phyloP scores from a whole-genome alignment of 2,113 vertebrate genomes.

The Alethe castanea region DNA sequence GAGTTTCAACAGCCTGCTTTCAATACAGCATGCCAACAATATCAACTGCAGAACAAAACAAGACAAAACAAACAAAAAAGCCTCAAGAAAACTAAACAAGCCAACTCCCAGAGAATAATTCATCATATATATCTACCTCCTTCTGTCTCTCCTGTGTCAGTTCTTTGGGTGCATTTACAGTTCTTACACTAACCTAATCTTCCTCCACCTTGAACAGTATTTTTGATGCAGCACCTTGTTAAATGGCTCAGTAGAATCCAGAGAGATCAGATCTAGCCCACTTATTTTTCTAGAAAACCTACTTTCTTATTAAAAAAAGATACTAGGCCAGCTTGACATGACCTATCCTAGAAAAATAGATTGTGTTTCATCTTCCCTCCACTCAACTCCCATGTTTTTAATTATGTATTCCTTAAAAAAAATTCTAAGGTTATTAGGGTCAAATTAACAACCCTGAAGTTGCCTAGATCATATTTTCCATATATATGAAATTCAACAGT shows the following conservation, averaged over 20 bases:
- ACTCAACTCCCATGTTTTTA: neutral
- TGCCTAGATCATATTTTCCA: neutral
- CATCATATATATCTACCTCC: neutral
- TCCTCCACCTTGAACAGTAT: neutral
- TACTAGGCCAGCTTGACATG: slow-evolving; percentile 36
- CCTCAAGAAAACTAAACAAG: neutral
- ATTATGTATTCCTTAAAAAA: neutral
- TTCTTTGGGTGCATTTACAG: neutral
- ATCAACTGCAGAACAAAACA: neutral
- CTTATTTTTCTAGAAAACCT: slow-evolving; percentile 37
- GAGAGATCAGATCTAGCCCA: slow-evolving; percentile 2
- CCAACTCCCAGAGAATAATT: neutral
- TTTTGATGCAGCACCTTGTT: neutral
- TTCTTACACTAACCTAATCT: neutral
- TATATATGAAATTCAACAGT: neutral
- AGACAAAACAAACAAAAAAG: neutral
- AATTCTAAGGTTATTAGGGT: neutral
- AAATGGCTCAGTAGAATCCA: slow-evolving; percentile 6
- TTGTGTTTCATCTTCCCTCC: neutral
- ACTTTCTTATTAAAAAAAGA: slow-evolving; percentile 37
- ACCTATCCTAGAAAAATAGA: slow-evolving; percentile 22
- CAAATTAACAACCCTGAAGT: neutral
- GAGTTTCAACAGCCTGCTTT: neutral
- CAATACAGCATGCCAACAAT: neutral
- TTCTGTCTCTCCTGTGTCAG: neutral